Conservation (phyloP, 2,888 invertebrate species). For the Drosophila phalerata region DNA sequence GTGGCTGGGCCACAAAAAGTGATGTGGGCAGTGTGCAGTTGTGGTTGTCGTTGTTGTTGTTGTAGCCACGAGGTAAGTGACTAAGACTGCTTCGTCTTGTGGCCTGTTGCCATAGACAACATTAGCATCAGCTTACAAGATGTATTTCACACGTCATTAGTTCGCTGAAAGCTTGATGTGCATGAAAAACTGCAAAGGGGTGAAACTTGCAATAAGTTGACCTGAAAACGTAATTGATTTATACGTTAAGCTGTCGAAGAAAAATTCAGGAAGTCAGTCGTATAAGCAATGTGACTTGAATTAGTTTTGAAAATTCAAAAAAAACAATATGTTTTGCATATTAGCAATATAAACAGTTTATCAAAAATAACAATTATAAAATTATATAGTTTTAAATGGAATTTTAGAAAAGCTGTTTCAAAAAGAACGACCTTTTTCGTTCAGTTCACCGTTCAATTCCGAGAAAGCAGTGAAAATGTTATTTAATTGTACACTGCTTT, state of each 20-base stretch:
- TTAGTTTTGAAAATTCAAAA: too few species aligned
- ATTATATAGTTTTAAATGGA: too few species aligned
- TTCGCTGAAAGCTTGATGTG: slow-evolving; percentile 17
- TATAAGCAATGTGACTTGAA: background rate
- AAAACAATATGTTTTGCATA: too few species aligned
- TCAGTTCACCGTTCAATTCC: too few species aligned
- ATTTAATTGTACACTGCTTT: too few species aligned
- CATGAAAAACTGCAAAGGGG: slow-evolving; percentile 14
- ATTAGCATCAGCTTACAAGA: slow-evolving; percentile 53
- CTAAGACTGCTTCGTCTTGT: slow-evolving; percentile 24
- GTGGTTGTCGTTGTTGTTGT: slow-evolving; percentile 12
- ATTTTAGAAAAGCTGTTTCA: too few species aligned
- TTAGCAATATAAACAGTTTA: too few species aligned
- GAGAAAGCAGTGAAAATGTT: too few species aligned
- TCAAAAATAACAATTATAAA: too few species aligned
- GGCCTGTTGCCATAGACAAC: slow-evolving; percentile 42
- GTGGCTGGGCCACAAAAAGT: slow-evolving; percentile 15
- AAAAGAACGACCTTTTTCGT: too few species aligned
- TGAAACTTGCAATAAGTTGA: slow-evolving; percentile 9
- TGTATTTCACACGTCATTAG: slow-evolving; percentile 75
- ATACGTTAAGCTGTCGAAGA: background rate
- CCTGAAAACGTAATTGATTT: slow-evolving; percentile 13
- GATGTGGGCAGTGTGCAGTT: slow-evolving; percentile 10
- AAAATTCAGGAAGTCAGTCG: too few species aligned
- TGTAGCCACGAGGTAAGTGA: slow-evolving; percentile 48